Evolutionary conservation across 1,140 invertebrate genomes (phyloP).

Genomic region (Papilio dardanus): DNA sequence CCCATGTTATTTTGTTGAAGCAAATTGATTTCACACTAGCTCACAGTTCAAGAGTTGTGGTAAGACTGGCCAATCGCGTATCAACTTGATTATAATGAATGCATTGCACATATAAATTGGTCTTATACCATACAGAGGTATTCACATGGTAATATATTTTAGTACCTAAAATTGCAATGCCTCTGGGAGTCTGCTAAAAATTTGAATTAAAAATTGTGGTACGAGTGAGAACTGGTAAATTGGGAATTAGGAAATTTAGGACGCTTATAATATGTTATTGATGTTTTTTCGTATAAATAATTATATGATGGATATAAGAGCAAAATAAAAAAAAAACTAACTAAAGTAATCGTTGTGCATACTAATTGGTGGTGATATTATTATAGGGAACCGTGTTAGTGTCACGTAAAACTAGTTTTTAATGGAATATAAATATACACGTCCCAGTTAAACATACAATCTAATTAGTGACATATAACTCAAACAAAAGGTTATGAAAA

Average conservation of each 20-base stretch:
- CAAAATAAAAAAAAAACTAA: not conserved
- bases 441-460: not conserved
- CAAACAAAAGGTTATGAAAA: too few relatives aligned
- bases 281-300: too few relatives aligned
- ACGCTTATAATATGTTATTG: too few relatives aligned
- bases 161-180: not conserved
- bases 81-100: not conserved
- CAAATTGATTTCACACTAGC: not conserved
- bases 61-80: not conserved
- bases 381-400: not conserved
- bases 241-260: too few relatives aligned
- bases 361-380: slow-evolving; percentile 2
- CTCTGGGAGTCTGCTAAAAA: not conserved
- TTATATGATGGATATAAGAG: not conserved
- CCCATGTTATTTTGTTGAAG: not conserved
- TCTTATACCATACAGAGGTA: not conserved
- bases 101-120: not conserved
- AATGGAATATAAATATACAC: not conserved
- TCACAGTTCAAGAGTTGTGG: not conserved
- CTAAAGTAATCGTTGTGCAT: not conserved
- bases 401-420: slow-evolving; percentile 15
- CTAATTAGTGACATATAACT: too few relatives aligned
- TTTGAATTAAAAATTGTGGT: not conserved
- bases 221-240: not conserved
- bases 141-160: not conserved